Conservation (phyloP, 2,888 invertebrate species). For the Melieria omissa region DNA sequence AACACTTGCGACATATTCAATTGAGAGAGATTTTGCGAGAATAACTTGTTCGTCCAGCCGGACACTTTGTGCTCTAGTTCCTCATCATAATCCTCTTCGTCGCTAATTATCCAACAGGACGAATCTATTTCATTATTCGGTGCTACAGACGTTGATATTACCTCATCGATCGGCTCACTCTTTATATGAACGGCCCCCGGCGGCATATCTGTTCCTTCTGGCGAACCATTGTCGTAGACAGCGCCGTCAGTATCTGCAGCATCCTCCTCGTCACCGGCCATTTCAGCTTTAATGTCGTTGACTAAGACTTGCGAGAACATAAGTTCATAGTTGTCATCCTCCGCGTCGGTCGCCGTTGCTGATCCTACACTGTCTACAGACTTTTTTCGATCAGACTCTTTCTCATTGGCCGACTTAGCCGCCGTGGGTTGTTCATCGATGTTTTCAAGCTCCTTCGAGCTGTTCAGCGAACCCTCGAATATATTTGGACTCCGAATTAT, state of each 20-base stretch:
- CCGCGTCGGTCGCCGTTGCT: conserved; percentile 43
- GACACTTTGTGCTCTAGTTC: conserved; percentile 53
- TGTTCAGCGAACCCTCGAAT: conserved; percentile 46
- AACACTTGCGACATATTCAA: conserved; percentile 55
- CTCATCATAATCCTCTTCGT: conserved; percentile 56
- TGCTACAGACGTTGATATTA: not conserved
- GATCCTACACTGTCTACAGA: conserved; percentile 22
- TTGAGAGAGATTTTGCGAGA: conserved; percentile 51
- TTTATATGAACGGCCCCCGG: not conserved
- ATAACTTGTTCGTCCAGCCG: conserved; percentile 56
- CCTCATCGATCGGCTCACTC: conserved; percentile 4
- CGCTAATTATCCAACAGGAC: conserved; percentile 46
- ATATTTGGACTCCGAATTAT: conserved; percentile 46
- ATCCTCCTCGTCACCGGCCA: conserved; percentile 38
- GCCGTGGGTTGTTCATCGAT: not conserved
- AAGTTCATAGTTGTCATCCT: conserved; percentile 51
- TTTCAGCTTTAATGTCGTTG: conserved; percentile 57
- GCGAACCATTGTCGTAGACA: not conserved
- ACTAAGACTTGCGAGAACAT: conserved; percentile 57
- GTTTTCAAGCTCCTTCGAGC: conserved; percentile 36
- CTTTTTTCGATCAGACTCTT: not conserved
- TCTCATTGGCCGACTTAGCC: not conserved
- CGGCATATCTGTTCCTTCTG: not conserved
- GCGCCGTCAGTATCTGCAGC: conserved; percentile 12
- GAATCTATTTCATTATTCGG: conserved; percentile 36